phyloP scores from a whole-genome alignment of 2,888 invertebrate species.

The Drosophila helvetica region DNA sequence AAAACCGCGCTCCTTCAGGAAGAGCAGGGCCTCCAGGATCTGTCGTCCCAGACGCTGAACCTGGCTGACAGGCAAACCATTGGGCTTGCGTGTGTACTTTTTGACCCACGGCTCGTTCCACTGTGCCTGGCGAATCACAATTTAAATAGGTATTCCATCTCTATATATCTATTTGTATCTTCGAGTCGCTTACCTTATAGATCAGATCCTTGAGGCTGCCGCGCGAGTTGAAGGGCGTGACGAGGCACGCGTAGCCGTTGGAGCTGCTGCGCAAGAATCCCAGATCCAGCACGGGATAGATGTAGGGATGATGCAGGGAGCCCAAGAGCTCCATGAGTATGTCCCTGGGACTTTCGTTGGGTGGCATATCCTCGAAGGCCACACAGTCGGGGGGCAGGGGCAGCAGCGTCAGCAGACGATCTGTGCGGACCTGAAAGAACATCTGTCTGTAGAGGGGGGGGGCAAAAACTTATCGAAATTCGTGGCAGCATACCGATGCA shows the following conservation, averaged over 20 bases:
- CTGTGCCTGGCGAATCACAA: slow-evolving; percentile 86
- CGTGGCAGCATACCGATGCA: slow-evolving; percentile 86
- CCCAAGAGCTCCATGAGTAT: slow-evolving; percentile 93
- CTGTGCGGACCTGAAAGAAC: slow-evolving; percentile 82
- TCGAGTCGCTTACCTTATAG: slow-evolving; percentile 88
- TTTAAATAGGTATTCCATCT: neutral
- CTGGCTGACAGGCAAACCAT: slow-evolving; percentile 90
- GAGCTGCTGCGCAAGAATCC: slow-evolving; percentile 87
- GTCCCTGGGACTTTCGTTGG: slow-evolving; percentile 88
- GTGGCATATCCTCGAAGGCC: slow-evolving; percentile 84
- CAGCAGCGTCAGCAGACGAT: slow-evolving; percentile 83
- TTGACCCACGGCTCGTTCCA: slow-evolving; percentile 92
- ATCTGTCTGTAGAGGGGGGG: accelerated
- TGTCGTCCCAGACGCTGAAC: slow-evolving; percentile 94
- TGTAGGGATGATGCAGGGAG: slow-evolving; percentile 95
- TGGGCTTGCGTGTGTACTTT: slow-evolving; percentile 89
- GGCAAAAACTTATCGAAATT: accelerated
- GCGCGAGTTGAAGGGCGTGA: slow-evolving; percentile 92
- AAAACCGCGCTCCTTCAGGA: slow-evolving; percentile 93
- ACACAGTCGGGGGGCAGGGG: slow-evolving; percentile 84
- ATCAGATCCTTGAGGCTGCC: slow-evolving; percentile 96
- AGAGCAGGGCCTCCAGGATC: slow-evolving; percentile 93
- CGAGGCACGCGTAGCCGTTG: slow-evolving; percentile 88
- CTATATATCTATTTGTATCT: neutral
- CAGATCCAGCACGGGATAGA: slow-evolving; percentile 94